Evolutionary conservation across 2,113 vertebrate species (phyloP), one percentile per base, ranked within the genome.

Genomic region (Salvelinus namaycush): DNA sequence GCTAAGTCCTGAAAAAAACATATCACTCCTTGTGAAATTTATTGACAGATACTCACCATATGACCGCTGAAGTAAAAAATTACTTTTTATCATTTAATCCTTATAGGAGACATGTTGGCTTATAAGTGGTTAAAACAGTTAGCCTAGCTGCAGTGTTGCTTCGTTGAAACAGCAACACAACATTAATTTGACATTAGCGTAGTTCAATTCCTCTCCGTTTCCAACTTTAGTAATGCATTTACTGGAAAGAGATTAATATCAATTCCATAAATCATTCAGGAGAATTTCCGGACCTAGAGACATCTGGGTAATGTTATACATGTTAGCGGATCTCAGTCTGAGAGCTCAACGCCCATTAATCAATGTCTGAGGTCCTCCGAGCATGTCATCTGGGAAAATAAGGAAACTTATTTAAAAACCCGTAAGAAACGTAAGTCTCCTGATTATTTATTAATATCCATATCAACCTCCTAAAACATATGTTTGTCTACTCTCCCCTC

Each of bases 181-280:
- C 92, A 96, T 94, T 94, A 91, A 95, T 95, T 95, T 94, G 93
- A 94, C 93, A 93, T 95, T 94, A 94, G 91, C 91, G 87, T 85
- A 92, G 91, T 92, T 96, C 93, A 94, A 94, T 96, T 95, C 93
- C 92, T 92, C 89, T 87, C 84, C 68, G 85, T 83, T 91, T 95
- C 93, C 94, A 97, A 95, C 94, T 95, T 93, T 93, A 92, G 94
- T 94, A 96, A 95, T 95, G 93, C 95, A 94, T 96, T 97, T 97
- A 95, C 95, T 94, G 95, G 94, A 96, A 96, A 94, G 93, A 97
- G 95, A 97, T 97, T 96, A 96, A 95, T 97, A 97, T 95, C 96
- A 96, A 95, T 96, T 96, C 94, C 94, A 97, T 97, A 96, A 97
- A 97, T 97, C 96, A 97, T 96, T 96, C 95, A 96, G 92, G 87